A percentile compares a stretch with the other conserved stretches of the same genome.
Conservation (phyloP, 2,888 invertebrate species). For the Mesochorus sp. region DNA sequence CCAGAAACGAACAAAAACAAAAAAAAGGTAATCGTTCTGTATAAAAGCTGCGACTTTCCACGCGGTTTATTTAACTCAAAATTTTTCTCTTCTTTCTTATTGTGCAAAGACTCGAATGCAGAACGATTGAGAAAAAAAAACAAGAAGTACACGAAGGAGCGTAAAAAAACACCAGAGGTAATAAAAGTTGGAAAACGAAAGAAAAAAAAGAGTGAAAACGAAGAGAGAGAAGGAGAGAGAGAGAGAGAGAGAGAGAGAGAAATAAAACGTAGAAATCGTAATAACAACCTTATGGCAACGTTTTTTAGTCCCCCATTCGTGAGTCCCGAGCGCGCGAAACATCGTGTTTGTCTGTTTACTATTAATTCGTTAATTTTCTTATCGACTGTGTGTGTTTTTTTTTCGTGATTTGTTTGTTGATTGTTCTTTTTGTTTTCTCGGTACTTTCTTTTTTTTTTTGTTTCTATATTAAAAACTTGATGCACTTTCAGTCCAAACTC, state of each 20-base stretch:
- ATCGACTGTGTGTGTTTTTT: constrained; percentile 14
- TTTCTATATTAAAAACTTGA: constrained; percentile 41
- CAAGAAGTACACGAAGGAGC: not conserved
- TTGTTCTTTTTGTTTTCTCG: constrained; percentile 14
- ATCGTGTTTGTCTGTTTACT: constrained; percentile 1
- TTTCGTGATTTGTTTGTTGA: constrained; percentile 1
- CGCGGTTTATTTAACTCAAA: not conserved
- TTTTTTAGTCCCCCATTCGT: constrained; percentile 45
- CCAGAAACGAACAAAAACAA: constrained; percentile 43
- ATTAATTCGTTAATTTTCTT: constrained; percentile 30
- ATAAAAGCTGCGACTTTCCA: constrained; percentile 16
- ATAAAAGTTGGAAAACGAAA: not conserved
- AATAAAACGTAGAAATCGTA: constrained; percentile 45
- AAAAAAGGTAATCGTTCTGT: constrained; percentile 56
- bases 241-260: not conserved
- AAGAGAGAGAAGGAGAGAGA: not conserved
- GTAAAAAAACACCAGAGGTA: constrained; percentile 12
- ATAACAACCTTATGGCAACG: constrained; percentile 60
- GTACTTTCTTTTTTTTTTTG: constrained; percentile 8
- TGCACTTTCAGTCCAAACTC: constrained; percentile 61
- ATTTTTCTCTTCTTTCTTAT: not conserved
- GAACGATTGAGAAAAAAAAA: constrained; percentile 12
- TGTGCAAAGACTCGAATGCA: constrained; percentile 20
- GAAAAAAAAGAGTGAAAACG: constrained; percentile 5
- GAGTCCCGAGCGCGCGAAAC: constrained; percentile 50